These are phyloP conservation scores for Pantala flavescens DNA, from an alignment of 1,140 invertebrate genomes.

Conservation along the genomic window DNA sequence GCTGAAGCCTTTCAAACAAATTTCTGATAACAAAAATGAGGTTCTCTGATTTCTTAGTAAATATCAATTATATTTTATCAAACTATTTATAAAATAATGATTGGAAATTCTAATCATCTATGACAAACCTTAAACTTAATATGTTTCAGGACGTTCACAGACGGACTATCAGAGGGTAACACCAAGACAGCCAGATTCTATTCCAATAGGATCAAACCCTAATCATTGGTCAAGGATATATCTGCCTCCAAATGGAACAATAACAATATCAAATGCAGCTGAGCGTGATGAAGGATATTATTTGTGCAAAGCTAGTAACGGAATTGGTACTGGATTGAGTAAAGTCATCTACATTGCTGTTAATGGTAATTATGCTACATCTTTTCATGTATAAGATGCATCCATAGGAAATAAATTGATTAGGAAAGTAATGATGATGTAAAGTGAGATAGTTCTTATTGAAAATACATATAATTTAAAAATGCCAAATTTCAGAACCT, in stretches of 20 bases:
- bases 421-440: too few species aligned
- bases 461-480: too few species aligned
- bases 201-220: not conserved
- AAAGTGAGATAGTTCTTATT: too few species aligned
- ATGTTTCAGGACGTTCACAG: not conserved
- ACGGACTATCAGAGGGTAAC: not conserved
- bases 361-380: constrained; percentile 35
- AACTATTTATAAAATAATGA: too few species aligned
- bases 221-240: constrained; percentile 13
- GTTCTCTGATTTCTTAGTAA: constrained; percentile 11
- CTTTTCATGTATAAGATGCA: not conserved
- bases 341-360: constrained; percentile 43
- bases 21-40: constrained; percentile 28
- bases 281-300: constrained; percentile 41
- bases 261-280: constrained; percentile 30
- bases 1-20: constrained; percentile 26
- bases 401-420: too few species aligned
- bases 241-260: constrained; percentile 19
- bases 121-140: not conserved
- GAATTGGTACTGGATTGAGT: constrained; percentile 42
- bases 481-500: not conserved
- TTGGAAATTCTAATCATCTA: too few species aligned
- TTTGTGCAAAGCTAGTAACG: constrained; percentile 45
- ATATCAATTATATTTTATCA: too few species aligned
- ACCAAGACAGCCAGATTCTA: not conserved